Conservation (phyloP, 2,113 vertebrate species). For the Anseranas semipalmata region DNA sequence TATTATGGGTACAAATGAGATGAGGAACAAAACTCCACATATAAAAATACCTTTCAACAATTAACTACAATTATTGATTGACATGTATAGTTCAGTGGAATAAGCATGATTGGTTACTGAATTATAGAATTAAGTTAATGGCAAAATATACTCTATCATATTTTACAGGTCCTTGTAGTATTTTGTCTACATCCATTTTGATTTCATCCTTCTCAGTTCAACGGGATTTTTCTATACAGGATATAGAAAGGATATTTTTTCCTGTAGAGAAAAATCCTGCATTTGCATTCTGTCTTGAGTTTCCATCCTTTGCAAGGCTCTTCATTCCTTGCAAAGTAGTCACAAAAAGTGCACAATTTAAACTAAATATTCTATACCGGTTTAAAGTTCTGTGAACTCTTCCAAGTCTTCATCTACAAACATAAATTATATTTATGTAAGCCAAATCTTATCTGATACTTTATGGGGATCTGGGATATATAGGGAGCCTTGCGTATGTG, state of each 20-base stretch:
- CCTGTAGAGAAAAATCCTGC: background rate
- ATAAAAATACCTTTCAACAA: background rate
- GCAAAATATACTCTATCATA: background rate
- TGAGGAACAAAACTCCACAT: background rate
- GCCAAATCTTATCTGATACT: background rate
- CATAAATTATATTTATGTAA: background rate
- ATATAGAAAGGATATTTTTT: too few species aligned
- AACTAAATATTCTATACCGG: background rate
- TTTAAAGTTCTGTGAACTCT: background rate
- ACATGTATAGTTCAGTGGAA: background rate
- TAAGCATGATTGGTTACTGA: background rate
- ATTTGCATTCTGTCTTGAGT: background rate
- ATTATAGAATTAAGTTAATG: background rate
- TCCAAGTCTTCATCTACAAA: background rate
- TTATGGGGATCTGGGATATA: background rate
- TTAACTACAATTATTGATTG: background rate
- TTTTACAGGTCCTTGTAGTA: background rate
- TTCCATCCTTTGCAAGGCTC: background rate
- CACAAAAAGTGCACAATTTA: background rate
- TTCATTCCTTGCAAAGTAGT: background rate
- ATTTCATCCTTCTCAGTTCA: background rate
- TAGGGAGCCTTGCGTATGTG: background rate
- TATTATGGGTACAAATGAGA: background rate
- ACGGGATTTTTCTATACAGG: background rate
- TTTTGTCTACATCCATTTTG: background rate